Evolutionary conservation across 2,797 vertebrate genomes (phyloP).

Genomic region (Rhinogobio ventralis): DNA sequence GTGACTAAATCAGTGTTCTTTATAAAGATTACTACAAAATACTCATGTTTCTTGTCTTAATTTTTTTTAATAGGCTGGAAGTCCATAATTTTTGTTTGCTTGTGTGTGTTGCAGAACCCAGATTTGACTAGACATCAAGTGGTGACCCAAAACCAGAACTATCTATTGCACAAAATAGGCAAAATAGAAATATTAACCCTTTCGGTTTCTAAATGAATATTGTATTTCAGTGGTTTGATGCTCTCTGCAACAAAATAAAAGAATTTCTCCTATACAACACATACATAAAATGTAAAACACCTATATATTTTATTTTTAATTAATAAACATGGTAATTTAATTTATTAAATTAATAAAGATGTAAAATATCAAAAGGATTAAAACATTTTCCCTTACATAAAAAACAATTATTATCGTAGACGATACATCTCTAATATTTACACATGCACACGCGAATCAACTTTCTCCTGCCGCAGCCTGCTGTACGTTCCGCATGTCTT

Average conservation of each 20-base stretch:
- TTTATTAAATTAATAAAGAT: background rate
- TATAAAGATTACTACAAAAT: conserved; percentile 77
- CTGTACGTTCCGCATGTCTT: too few species aligned
- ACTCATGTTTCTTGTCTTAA: background rate
- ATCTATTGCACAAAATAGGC: background rate
- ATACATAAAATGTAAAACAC: background rate
- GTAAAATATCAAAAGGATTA: background rate
- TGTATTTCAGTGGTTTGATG: background rate
- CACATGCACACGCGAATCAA: too few species aligned
- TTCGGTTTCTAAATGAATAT: background rate
- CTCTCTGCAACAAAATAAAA: background rate
- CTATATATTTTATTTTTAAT: background rate
- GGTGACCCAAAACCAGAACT: background rate
- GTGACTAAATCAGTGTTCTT: conserved; percentile 72
- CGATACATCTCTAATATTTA: too few species aligned
- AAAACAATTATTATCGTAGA: too few species aligned
- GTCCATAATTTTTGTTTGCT: background rate
- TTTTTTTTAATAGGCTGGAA: background rate
- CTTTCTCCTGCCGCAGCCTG: too few species aligned
- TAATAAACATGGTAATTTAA: background rate
- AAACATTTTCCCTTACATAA: too few species aligned
- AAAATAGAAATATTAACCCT: background rate
- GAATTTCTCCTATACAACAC: background rate
- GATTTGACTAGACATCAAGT: background rate
- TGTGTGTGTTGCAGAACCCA: background rate